Base-by-base conservation (phyloP, 1,140 invertebrate genomes). In the Sminthurides bifidus region DNA sequence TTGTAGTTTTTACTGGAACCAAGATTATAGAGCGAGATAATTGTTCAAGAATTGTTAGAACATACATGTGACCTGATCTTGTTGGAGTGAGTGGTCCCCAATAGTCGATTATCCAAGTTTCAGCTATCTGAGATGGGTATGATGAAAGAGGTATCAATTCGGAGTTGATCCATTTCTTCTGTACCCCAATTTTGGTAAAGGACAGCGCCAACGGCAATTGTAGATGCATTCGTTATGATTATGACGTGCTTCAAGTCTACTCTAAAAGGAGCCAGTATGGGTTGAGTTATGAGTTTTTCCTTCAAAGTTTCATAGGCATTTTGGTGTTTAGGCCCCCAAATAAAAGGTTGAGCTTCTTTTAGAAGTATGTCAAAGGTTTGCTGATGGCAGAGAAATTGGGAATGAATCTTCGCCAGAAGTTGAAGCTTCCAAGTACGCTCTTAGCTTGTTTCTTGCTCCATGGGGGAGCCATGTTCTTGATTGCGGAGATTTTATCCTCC, bases 401-500 rank as follows among this genome's bases (percentile, higher is more conserved):
- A 31, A 70, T 68, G 49, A 69, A 71, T 30, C 57, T 27, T 8
- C 54, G 14, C 48, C 70, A 71, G 54, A 65, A 71, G 15, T 61
- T 67, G 4, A 67, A 41, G 33, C 69, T 31, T 8, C 70, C 70
- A n/a, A 72, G 30, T 56, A 71, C 69, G 23, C 50, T 44, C 33
- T 59, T 49, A 10, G 68, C 43, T 52, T 69, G 63, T 17, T 64
- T 53, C 8, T 65, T 31, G 56, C 68, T 64, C 14, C 15, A 27
- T 3, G 70, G 69, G 26, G 30, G 8, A 0, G 65, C 60, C 46
- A 65, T 65, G 2, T 65, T 43, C 1, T 31, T 30, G 29, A 70
- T 65, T 2, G 65, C 63, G 10, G 53, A 50, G 3, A 73, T 65
- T 68, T 75, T 76, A 2, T 62, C 46, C 15, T 68, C 70, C 59